phyloP scores from a whole-genome alignment of 2,888 invertebrate species.

The Dorcus hopei region DNA sequence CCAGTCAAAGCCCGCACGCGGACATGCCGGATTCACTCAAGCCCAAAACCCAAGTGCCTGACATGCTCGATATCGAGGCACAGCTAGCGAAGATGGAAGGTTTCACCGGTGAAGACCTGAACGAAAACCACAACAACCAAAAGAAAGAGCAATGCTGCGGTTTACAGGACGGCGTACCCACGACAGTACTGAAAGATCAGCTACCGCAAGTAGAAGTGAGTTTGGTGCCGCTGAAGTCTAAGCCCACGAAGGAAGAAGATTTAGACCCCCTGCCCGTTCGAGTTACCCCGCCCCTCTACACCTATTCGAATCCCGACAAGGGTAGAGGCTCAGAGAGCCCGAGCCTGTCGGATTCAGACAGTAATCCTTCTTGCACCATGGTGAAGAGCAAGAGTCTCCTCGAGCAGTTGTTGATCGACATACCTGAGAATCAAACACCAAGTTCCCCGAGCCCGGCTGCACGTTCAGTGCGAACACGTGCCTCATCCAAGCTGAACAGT shows the following conservation, averaged over 20 bases:
- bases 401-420: slow-evolving; percentile 81
- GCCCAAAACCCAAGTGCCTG: slow-evolving; percentile 50
- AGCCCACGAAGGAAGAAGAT: slow-evolving; percentile 28
- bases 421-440: slow-evolving; percentile 55
- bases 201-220: slow-evolving; percentile 33
- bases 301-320: slow-evolving; percentile 73
- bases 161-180: slow-evolving; percentile 36
- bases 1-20: slow-evolving; percentile 67
- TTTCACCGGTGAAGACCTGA: slow-evolving; percentile 37
- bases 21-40: slow-evolving; percentile 36
- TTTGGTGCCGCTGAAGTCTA: slow-evolving; percentile 38
- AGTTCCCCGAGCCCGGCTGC: slow-evolving; percentile 48
- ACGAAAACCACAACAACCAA: slow-evolving; percentile 29
- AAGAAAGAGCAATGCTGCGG: slow-evolving; percentile 45
- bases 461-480: slow-evolving; percentile 56
- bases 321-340: slow-evolving; percentile 46
- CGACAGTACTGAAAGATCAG: slow-evolving; percentile 21
- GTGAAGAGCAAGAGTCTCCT: slow-evolving; percentile 60
- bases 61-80: slow-evolving; percentile 65
- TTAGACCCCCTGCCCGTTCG: slow-evolving; percentile 66
- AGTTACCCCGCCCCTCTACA: slow-evolving; percentile 71
- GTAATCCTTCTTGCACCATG: slow-evolving; percentile 38
- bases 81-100: slow-evolving; percentile 69
- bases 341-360: slow-evolving; percentile 37
- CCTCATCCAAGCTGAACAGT: slow-evolving; percentile 66